Base-by-base conservation (phyloP, 2,888 invertebrate species). In the Desoria tigrina region DNA sequence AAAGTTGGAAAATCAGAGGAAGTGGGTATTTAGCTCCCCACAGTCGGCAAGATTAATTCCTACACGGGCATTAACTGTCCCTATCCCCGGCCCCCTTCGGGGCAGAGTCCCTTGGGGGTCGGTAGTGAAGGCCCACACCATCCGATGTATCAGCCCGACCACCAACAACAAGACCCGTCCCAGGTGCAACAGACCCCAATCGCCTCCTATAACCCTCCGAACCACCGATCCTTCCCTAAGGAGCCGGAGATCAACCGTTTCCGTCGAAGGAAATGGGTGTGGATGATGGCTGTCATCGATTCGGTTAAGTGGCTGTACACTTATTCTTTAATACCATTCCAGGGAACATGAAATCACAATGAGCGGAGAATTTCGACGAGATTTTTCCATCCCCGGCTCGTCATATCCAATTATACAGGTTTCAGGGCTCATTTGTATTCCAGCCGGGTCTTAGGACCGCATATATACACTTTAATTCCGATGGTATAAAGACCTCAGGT, bases 251-350 rank as follows among this genome's bases (percentile, higher is more conserved):
- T 71, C 61, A 68, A 71, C 54, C 68, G 66, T 45, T 71, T 64
- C 60, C 58, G 71, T 50, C 59, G 68, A 58, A 61, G 71, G 61
- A 66, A 65, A 54, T 71, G 71, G 71, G 71, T 71, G 18, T 71
- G 71, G 71, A 66, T 69, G 56, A 65, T 65, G 27, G 68, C 71
- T 16, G 66, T 68, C 45, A 54, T 68, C 57, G 71, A 71, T 65
- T 62, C 64, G 63, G 71, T 57, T 70, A 70, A 70, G 70, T 65
- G 54, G 54, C 53, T 45, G 45, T 45, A 45, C 4, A 45, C 4
- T 45, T 45, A 16, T 18, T 45, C 21, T 45, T n/a, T 4, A 6
- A 16, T 45, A 9, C 6, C 45, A 21, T 39, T 11, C 39, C 39
- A n/a, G n/a, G n/a, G n/a, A n/a, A n/a, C n/a, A n/a, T 32, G 6